A percentile compares a stretch with the other conserved stretches of the same genome.
These are phyloP conservation scores for Orthosia cruda DNA, from an alignment of 2,888 invertebrate species.

Conservation along the genomic window DNA sequence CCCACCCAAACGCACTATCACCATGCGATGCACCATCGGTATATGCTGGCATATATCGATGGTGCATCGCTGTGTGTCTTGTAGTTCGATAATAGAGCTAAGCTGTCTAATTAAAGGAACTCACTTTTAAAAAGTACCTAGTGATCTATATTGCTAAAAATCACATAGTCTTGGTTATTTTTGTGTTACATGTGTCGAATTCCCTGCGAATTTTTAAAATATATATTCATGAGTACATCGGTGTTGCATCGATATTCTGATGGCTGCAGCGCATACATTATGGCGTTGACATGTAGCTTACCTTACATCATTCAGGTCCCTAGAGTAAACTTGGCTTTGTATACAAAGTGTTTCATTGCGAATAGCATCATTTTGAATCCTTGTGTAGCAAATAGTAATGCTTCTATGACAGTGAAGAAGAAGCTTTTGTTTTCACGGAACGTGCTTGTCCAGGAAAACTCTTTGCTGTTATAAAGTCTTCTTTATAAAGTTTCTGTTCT, in stretches of 20 bases:
- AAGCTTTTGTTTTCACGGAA: too few relatives aligned
- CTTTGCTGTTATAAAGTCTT: not conserved
- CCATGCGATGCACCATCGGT: too few relatives aligned
- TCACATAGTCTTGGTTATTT: too few relatives aligned
- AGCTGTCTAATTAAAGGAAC: too few relatives aligned
- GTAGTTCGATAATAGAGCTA: too few relatives aligned
- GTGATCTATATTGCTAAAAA: too few relatives aligned
- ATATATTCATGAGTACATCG: conserved; percentile 44
- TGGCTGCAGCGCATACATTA: conserved; percentile 17
- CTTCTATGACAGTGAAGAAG: conserved; percentile 1
- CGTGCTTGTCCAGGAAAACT: not conserved
- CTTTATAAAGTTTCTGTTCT: not conserved
- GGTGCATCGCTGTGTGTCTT: too few relatives aligned
- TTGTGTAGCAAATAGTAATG: not conserved
- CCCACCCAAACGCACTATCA: too few relatives aligned
- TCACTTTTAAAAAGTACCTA: too few relatives aligned
- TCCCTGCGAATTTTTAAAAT: conserved; percentile 28
- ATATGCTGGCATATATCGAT: too few relatives aligned
- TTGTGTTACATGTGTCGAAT: not conserved
- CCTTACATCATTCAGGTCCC: conserved; percentile 22
- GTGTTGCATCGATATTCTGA: conserved; percentile 41
- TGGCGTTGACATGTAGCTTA: not conserved
- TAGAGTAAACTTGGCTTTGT: conserved; percentile 18
- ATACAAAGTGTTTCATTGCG: conserved; percentile 18
- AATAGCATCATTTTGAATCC: conserved; percentile 7